Evolutionary conservation across 2,888 invertebrate genomes (phyloP), one percentile per base, ranked within the genome.

Genomic region (Temnothorax unifasciatus): DNA sequence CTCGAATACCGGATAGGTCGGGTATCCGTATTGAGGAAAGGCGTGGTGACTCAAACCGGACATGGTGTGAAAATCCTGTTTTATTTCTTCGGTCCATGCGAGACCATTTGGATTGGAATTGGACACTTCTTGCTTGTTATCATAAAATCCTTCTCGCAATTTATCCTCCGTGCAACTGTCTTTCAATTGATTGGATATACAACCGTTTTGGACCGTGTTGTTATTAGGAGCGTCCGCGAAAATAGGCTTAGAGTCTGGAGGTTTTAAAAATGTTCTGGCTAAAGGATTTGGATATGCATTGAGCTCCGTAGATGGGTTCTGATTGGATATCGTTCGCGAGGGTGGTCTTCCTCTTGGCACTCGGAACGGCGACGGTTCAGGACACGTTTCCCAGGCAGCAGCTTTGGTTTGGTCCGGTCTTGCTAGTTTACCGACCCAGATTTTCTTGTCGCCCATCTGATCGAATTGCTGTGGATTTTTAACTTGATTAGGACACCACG

Each of bases 321-420:
- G 94, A 75, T 92, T 93, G n/a, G 96, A 95, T 13, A 95, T 95
- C 47, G 96, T 96, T 85, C 96, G 95, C 5, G 96, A 97, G 47
- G 96, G 97, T 47, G 96, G 96, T 89, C 96, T 95, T 0, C 96
- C 96, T 94, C 96, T 96, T 2, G 97, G 97, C 29, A 97, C 96
- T 91, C 97, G 95, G 90, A 97, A 97, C 13, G 96, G 95, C 3
- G 96, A 95, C 68, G 96, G 96, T 86, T 96, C 96, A 29, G 88
- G 85, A 4, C 92, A 86, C 5, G 91, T 83, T 88, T 94, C 93
- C 92, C 93, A 93, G 11, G 86, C 86, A 77, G 89, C 87, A 15
- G 86, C 59, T 75, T 87, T 92, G 18, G 87, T 61, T 29, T 88
- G 85, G 6, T 92, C 92, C 6, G 88, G 38, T n/a, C 88, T 89